Base-by-base conservation (phyloP, 2,888 invertebrate genomes). In the Barypeithes pellucidus region DNA sequence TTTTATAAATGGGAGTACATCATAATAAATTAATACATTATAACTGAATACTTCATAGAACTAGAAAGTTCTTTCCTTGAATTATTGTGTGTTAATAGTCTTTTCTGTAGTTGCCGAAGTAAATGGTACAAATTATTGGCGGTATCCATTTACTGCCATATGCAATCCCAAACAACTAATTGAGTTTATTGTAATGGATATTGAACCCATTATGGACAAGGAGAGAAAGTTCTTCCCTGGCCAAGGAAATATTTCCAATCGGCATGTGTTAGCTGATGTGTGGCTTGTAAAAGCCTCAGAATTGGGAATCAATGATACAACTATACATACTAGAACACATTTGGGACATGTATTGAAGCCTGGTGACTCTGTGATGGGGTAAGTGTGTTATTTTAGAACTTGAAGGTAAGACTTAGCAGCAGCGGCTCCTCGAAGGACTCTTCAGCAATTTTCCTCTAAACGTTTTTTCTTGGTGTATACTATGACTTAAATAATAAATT, bases 171-270 rank as follows among this genome's bases (percentile, higher is more conserved):
- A 95, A 84, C 96, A 97, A 82, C 86, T 99, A 75, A 91, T 93
- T 0, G 96, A 98, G 84, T 99, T 95, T 84, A 91, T 95, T 80
- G 95, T 99, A 0, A 96, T 99, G 95, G 95, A 99, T 83, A 91
- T 96, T 72, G 98, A 98, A 80, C 88, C 91, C 47, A 89, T 96
- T 14, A 89, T 89, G 77, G 90, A 92, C 9, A 89, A 93, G 85
- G 93, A 96, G 80, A 91, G 91, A 78, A 92, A 91, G 83, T 86
- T 88, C 63, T 95, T 95, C 84, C 95, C 95, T 0, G 98, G 97
- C 0, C 96, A 96, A 88, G 97, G 97, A 1, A 88, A 91, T 65
- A 89, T 97, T 68, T 97, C 98, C 0, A 89, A 89, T 70, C 95
- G 94, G 88, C 98, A 98, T 85, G 91, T 94, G 2, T 87, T 98